Conservation (phyloP, 2,888 invertebrate genomes). For the Eupsilia transversa region DNA sequence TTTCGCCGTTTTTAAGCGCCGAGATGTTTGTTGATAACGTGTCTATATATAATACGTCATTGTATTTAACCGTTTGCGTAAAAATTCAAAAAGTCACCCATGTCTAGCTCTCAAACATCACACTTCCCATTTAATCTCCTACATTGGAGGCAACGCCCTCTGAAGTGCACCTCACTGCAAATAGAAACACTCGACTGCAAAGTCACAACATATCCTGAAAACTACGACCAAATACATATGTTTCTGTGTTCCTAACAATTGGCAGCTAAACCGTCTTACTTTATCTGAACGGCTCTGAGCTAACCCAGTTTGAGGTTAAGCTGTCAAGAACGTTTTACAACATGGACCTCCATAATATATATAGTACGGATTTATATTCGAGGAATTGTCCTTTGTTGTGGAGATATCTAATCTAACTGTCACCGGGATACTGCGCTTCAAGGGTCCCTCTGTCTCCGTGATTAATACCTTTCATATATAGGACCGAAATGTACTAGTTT, state of each 20-base stretch:
- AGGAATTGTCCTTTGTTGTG: conserved; percentile 41
- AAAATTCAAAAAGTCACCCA: no score
- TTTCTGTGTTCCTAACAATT: conserved; percentile 36
- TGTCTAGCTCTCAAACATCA: conserved; percentile 15
- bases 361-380: conserved; percentile 48
- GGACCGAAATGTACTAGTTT: conserved; percentile 36
- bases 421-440: conserved; percentile 39
- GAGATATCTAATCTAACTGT: conserved; percentile 54
- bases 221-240: conserved; percentile 44
- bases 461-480: conserved; percentile 52
- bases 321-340: conserved; percentile 54
- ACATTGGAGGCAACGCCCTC: conserved; percentile 37
- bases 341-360: conserved; percentile 42
- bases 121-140: conserved; percentile 15
- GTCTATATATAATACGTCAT: no score
- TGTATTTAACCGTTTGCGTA: no score
- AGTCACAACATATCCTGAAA: conserved; percentile 31
- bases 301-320: conserved; percentile 45
- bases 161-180: conserved; percentile 40
- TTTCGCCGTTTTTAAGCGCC: no score
- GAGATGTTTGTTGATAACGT: no score
- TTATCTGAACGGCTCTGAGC: conserved; percentile 51
- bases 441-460: conserved; percentile 36
- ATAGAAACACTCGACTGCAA: conserved; percentile 41
- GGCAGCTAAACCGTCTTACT: conserved; percentile 40